Conservation (phyloP, 2,113 vertebrate genomes). For the Mellivora capensis region DNA sequence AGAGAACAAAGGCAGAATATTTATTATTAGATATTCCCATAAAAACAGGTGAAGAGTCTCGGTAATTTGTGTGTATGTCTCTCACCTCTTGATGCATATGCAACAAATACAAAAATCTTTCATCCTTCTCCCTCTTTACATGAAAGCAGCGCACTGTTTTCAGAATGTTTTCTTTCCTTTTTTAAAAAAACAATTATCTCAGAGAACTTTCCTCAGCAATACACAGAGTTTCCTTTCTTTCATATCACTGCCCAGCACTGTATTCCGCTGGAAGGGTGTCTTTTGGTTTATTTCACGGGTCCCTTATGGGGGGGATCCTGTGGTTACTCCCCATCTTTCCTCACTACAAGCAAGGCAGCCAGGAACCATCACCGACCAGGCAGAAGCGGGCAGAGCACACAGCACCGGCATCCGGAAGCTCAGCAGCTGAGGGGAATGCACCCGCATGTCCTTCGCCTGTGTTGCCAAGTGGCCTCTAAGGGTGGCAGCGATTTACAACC, state of each 20-base stretch:
- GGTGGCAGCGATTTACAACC: neutral
- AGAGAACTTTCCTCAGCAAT: neutral
- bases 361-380: neutral
- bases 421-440: neutral
- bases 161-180: neutral
- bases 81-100: neutral
- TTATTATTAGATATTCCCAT: neutral
- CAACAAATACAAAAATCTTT: neutral
- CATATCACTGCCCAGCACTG: neutral
- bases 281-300: neutral
- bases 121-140: neutral
- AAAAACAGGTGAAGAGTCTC: neutral
- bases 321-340: neutral
- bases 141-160: neutral
- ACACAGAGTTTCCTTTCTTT: neutral
- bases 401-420: neutral
- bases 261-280: neutral
- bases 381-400: neutral
- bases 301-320: neutral
- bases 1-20: neutral
- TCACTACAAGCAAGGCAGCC: neutral
- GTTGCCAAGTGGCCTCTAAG: neutral
- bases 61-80: neutral
- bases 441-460: accelerated
- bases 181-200: neutral